Evolutionary conservation across 2,797 vertebrate species (phyloP), one percentile per base, ranked within the genome.

Genomic region (Onychomys torridus): DNA sequence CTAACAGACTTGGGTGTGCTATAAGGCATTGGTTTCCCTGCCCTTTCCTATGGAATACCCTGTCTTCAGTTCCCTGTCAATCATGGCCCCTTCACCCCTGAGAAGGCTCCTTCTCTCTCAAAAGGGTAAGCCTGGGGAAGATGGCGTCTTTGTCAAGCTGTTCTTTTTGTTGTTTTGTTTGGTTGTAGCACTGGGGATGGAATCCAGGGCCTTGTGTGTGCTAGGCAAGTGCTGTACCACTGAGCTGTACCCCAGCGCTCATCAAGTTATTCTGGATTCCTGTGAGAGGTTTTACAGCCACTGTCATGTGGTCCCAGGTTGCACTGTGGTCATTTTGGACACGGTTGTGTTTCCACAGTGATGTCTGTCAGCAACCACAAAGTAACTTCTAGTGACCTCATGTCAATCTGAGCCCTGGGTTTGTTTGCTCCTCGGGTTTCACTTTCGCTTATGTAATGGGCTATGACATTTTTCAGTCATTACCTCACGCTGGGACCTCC

Each of bases 391-490:
- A 96, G 69, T 97, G 88, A 98, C 97, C 96, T 97, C 94, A 67
- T 89, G 91, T 97, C 96, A 97, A 96, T 95, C 89, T 92, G 97
- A 98, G 97, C 95, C 96, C 95, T 97, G 97, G 97, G 96, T 97
- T 97, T 97, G 97, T 96, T 94, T 96, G 91, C 94, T 98, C 96
- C 93, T 95, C 65, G n/a, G 97, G 97, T 96, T 97, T 98, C 97
- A 96, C 96, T 98, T 97, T 97, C 96, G 40, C 97, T 97, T 97
- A 96, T 98, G 97, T 97, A 96, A 98, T 97, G 93, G 88, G 81
- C 94, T 94, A 17, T 89, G 95, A 85, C 97, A 97, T 98, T 98
- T 97, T 97, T 96, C 37, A 29, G 91, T 93, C 87, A 52, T 97
- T 96, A 96, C 96, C 89, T 97, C 95, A 97, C 69, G 75, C 96